Conservation (phyloP, 2,113 vertebrate genomes). For the Apistogramma diplotaenia region DNA sequence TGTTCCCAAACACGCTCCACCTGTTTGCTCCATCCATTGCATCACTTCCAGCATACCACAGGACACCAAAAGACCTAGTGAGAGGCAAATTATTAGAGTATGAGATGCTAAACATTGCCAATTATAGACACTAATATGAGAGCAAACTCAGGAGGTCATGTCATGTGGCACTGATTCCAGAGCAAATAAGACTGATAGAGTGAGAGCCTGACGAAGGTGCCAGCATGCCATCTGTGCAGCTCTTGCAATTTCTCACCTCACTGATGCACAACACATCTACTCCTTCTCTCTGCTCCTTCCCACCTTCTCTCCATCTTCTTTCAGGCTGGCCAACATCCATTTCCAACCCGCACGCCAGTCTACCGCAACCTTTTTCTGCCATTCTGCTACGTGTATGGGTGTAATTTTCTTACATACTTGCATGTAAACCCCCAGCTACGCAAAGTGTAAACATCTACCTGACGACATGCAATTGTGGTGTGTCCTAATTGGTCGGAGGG, state of each 20-base stretch:
- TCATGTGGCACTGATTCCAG: slow-evolving; percentile 46
- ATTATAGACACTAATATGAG: neutral
- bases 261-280: slow-evolving; percentile 63
- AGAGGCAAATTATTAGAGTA: neutral
- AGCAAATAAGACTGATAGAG: slow-evolving; percentile 62
- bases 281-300: slow-evolving; percentile 21
- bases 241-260: slow-evolving; percentile 75
- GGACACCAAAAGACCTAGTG: neutral
- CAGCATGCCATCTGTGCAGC: slow-evolving; percentile 65
- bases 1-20: neutral
- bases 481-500: slow-evolving; percentile 8
- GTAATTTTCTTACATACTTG: neutral
- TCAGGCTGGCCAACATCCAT: slow-evolving; percentile 32
- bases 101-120: neutral
- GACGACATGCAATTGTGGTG: neutral
- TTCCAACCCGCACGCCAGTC: slow-evolving; percentile 4
- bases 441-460: neutral
- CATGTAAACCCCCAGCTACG: neutral
- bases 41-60: neutral
- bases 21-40: neutral
- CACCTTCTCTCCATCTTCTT: slow-evolving; percentile 36
- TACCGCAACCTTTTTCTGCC: neutral
- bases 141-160: slow-evolving; percentile 37
- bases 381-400: neutral
- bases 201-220: slow-evolving; percentile 64